Evolutionary conservation across 2,888 invertebrate species (phyloP).

Genomic region (Helobdella robusta): DNA sequence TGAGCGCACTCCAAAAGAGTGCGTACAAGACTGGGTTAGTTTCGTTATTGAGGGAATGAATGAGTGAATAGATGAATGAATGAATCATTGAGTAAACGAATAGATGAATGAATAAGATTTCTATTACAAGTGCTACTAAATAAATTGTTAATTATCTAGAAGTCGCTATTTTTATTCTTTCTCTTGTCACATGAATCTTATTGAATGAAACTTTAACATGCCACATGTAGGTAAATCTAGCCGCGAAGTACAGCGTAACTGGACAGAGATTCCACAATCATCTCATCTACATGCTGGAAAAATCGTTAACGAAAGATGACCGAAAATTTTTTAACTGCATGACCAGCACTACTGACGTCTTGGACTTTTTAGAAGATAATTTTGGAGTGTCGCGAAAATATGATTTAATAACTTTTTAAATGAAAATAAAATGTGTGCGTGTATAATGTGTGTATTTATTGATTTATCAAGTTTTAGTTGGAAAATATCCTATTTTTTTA

Average conservation of each 20-base stretch:
- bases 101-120: neutral
- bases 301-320: constrained; percentile 63
- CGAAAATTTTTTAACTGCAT: constrained; percentile 64
- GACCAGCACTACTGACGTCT: constrained; percentile 31
- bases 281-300: constrained; percentile 87
- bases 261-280: constrained; percentile 89
- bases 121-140: neutral
- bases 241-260: constrained; percentile 58
- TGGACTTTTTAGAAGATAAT: constrained; percentile 31
- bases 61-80: neutral
- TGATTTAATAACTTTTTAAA: too few relatives aligned
- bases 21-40: constrained; percentile 69
- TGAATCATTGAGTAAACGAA: neutral
- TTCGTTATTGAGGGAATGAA: neutral
- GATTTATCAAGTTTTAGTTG: too few relatives aligned
- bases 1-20: constrained; percentile 62
- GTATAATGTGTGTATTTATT: too few relatives aligned
- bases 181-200: neutral
- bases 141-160: neutral
- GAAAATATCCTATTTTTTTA: too few relatives aligned
- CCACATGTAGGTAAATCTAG: constrained; percentile 49
- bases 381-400: constrained; percentile 28
- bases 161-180: neutral
- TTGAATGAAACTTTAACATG: neutral
- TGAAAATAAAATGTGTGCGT: too few relatives aligned